Conservation (phyloP, 2,888 invertebrate genomes). For the Rhogogaster chlorosoma region DNA sequence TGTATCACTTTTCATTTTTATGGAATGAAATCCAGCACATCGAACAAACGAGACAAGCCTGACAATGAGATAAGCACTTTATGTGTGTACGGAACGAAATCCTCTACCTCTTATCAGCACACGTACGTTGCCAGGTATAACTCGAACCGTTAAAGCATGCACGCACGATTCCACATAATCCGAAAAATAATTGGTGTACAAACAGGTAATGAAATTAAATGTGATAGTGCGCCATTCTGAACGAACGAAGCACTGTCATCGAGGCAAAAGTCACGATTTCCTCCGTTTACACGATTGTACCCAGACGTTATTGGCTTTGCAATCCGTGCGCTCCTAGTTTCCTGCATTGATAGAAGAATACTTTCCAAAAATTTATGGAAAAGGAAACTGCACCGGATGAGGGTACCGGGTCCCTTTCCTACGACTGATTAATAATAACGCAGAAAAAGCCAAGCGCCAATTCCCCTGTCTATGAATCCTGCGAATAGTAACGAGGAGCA, state of each 20-base stretch:
- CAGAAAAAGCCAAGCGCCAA: neutral
- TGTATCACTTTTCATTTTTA: neutral
- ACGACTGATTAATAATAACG: neutral
- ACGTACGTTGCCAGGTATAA: neutral
- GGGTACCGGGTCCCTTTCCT: neutral
- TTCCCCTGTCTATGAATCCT: neutral
- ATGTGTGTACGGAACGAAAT: neutral
- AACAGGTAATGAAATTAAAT: neutral
- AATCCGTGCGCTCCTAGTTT: neutral
- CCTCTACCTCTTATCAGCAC: neutral
- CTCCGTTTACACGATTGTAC: neutral
- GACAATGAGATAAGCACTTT: conserved; percentile 22
- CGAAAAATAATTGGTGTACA: neutral
- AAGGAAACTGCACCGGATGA: neutral
- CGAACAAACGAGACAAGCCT: neutral
- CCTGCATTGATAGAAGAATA: neutral
- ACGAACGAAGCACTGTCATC: neutral
- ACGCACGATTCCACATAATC: neutral
- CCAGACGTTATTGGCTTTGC: neutral
- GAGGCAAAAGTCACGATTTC: neutral
- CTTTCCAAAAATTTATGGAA: neutral
- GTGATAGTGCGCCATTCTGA: neutral
- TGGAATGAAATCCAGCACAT: neutral
- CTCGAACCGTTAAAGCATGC: neutral
- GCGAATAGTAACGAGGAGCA: neutral